Percentiles rank a stretch among this genome's conserved stretches.
These are phyloP conservation scores for Phalacrocorax aristotelis DNA, from an alignment of 2,113 vertebrate species.

Conservation along the genomic window DNA sequence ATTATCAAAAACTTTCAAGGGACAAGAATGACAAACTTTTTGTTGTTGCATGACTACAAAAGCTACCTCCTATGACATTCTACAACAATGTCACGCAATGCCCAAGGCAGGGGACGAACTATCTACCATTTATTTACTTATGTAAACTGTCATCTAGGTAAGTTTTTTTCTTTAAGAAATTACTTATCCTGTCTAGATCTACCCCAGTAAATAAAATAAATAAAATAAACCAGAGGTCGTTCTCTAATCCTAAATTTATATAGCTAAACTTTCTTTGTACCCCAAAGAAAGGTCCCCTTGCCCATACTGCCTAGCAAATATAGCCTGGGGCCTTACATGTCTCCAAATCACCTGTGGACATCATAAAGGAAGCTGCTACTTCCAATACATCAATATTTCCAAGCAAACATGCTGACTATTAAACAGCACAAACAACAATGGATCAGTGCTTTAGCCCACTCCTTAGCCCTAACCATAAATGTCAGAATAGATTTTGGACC, in stretches of 20 bases:
- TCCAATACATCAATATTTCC: neutral
- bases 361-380: neutral
- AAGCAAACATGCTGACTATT: accelerated
- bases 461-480: neutral
- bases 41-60: neutral
- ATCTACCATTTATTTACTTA: accelerated
- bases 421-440: neutral
- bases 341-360: neutral
- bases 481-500: neutral
- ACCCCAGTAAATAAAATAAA: neutral
- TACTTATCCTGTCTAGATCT: neutral
- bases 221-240: accelerated
- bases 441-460: neutral
- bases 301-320: neutral
- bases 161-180: neutral
- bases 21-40: neutral
- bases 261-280: neutral
- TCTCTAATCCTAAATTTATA: neutral
- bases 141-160: neutral
- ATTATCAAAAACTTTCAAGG: neutral
- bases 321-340: neutral
- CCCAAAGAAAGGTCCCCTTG: neutral
- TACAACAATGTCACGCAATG: neutral
- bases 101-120: neutral
- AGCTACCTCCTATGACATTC: neutral